Evolutionary conservation across 1,140 invertebrate genomes (phyloP), one percentile per base, ranked within the genome.

Genomic region (Babylonia areolata): DNA sequence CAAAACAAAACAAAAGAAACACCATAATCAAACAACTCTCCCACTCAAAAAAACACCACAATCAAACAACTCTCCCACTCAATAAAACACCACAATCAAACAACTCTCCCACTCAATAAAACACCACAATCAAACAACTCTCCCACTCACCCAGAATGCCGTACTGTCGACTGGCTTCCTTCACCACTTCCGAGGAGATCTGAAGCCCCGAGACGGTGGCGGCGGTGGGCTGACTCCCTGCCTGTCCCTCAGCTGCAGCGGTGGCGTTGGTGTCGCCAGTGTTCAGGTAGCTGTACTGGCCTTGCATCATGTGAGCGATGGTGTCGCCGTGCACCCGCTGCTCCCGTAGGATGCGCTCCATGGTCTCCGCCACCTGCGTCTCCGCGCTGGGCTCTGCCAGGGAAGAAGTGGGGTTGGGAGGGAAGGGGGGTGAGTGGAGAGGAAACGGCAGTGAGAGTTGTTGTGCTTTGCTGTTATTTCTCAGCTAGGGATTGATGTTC

Each of bases 91-190:
- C 17, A 51, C 46, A 1, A 51, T 17, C 9, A 46, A 6, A 46
- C 42, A 0, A 69, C 64, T 69, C 6, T 6, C 15, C 64, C 58
- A 69, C 64, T 20, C 23, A 69, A 69, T 5, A 23, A 23, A 31
- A 69, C 23, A 69, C 23, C 0, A 69, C 64, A 69, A 12, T 9
- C 64, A 69, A 12, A 69, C 46, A 51, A 3, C 46, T 12, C 46
- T 12, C 46, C 17, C 17, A 54, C 78, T 51, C 46, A 80, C 78
- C 78, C 40, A 80, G 78, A 33, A 80, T 80, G 20, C 42, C 42
- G 40, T 80, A 80, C 78, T 80, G 78, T 31, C 78, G 78, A 23
- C 40, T 80, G 33, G 78, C 78, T 54, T 80, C 46, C 78, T 39
- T 58, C 1, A 80, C 28, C 17, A 80, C 31, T n/a, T 80, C 78